Base-by-base conservation (phyloP, 2,888 invertebrate genomes). In the Amiota mariae region DNA sequence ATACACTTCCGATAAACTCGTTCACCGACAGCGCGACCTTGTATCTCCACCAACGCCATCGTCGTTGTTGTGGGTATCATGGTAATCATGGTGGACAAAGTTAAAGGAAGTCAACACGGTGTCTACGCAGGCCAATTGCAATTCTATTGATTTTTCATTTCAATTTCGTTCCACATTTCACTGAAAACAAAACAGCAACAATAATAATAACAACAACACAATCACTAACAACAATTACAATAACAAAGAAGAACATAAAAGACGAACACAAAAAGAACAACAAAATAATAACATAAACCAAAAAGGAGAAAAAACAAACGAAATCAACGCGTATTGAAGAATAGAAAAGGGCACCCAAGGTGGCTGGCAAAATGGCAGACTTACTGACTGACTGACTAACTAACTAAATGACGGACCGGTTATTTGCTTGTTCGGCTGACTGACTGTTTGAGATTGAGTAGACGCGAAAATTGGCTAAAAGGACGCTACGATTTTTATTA, bases 121-220 rank as follows among this genome's bases (percentile, higher is more conserved):
- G 36, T 68, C 54, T n/a, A 18, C 56, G 77, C 76, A 77, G 74
- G 77, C 79, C 82, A 83, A 86, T 81, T 85, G 84, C 84, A 84
- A 80, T 81, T 76, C 77, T 84, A 84, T 84, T 84, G 84, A 84
- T 84, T 84, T 85, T 84, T 81, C 83, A 80, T 79, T 80, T 71
- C 66, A 64, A 56, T 72, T 71, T 71, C 64, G 71, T 59, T 73
- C 73, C 74, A 72, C 66, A 74, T 80, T 85, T 68, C 24, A 51
- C 54, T 24, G 2, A 63, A 24, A 56, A 49, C 15, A 46, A 56
- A 49, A 46, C 56, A 61, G 46, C 61, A 18, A 68, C 51, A 66
- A 49, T 1, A 24, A 12, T 11, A 12, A 11, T n/a, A 10, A 54
- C 64, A 63, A 18, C 24, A 56, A 64, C 51, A 49, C 73, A n/a